Base-by-base conservation (phyloP, 2,888 invertebrate genomes). In the Notocelia uddmanniana region DNA sequence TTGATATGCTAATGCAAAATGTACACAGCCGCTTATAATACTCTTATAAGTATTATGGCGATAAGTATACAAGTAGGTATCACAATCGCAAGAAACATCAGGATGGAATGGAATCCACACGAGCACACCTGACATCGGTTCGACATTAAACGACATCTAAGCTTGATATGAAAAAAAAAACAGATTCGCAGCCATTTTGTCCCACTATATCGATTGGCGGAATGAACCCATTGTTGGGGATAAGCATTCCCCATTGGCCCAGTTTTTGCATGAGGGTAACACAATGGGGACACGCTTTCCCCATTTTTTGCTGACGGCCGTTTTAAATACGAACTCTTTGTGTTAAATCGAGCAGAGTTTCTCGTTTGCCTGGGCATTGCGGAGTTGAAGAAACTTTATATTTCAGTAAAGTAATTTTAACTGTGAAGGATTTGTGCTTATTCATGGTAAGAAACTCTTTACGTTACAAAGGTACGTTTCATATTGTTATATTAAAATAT, bases 211-310 rank as follows among this genome's bases (percentile, higher is more conserved):
- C 88, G 91, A 93, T 93, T 93, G 91, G 92, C 84, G 85, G 84
- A 91, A 91, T 92, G 91, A 91, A 89, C 90, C 91, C 84, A 89
- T 91, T 90, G 91, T 90, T 77, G 77, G 75, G 79, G 82, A 84
- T 85, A 86, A 83, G 80, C 85, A 80, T 87, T 84, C 84, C 88
- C 92, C 82, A 93, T 93, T 93, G 93, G 93, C 91, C 92, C 90
- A 92, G 84, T 92, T 93, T 90, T 89, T 86, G 87, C 83, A 85
- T 80, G 85, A 88, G 91, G 92, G 91, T 87, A 85, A 85, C 83
- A 89, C 86, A 88, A 89, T 88, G 81, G 87, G 85, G 82, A 15
- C 78, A 76, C 84, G 83, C 88, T 90, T 91, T 92, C 90, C 90
- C 91, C 83, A 83, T 84, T 88, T 91, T 91, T 90, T 90, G 84